These are phyloP conservation scores for Nesoenas mayeri DNA, from an alignment of 2,113 vertebrate genomes.

Conservation along the genomic window DNA sequence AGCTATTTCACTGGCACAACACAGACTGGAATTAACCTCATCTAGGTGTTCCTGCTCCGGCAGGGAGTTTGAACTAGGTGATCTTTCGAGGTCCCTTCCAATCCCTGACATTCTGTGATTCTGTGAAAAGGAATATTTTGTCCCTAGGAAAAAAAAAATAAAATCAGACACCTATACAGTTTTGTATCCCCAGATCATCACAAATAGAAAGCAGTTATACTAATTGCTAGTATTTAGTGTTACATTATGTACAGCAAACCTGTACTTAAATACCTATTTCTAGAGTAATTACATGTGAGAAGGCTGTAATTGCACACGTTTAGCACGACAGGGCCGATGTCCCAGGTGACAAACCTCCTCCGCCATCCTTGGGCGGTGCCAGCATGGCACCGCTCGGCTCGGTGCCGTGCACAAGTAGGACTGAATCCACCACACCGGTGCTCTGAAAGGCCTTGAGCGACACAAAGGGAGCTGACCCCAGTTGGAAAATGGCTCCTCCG, in stretches of 20 bases:
- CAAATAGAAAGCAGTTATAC: not conserved
- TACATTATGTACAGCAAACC: not conserved
- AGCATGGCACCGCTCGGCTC: accelerated
- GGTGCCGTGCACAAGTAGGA: too few species aligned
- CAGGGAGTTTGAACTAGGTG: too few species aligned
- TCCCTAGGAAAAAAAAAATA: not conserved
- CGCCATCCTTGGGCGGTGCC: not conserved
- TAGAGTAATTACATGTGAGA: not conserved
- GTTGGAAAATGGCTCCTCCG: not conserved
- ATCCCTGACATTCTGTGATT: too few species aligned
- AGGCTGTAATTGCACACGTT: not conserved
- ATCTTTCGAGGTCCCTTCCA: too few species aligned
- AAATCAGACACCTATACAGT: not conserved
- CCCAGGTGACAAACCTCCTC: not conserved
- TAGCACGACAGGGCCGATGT: not conserved
- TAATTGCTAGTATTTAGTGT: not conserved
- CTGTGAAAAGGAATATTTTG: not conserved
- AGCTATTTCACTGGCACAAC: not conserved
- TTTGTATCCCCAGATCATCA: not conserved
- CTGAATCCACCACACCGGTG: not conserved
- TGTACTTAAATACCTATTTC: conserved; percentile 42
- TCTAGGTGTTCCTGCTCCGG: too few species aligned
- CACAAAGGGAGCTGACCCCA: accelerated
- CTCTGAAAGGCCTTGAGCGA: accelerated
- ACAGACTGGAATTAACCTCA: not conserved